phyloP scores from a whole-genome alignment of 2,888 invertebrate species.

The Temnothorax unifasciatus region DNA sequence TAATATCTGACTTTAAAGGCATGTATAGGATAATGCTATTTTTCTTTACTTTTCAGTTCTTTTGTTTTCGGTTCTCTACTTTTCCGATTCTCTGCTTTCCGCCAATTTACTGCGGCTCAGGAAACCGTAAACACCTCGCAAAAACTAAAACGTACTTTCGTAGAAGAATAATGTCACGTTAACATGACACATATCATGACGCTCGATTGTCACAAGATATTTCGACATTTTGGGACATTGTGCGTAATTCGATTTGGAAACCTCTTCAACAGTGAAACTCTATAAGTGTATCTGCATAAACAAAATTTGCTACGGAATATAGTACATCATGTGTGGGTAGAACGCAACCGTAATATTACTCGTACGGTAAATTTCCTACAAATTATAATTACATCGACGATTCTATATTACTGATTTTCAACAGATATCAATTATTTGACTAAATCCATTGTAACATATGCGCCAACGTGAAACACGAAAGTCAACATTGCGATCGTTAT shows the following conservation, averaged over 20 bases:
- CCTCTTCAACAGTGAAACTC: neutral
- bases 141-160: neutral
- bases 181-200: too few relatives aligned
- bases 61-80: neutral
- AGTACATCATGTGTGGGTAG: neutral
- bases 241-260: slow-evolving; percentile 1
- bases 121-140: neutral
- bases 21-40: neutral
- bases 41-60: neutral
- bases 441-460: neutral
- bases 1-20: neutral
- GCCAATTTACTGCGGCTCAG: neutral
- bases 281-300: neutral
- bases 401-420: neutral
- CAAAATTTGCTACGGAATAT: neutral
- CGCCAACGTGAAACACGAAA: neutral
- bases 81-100: neutral
- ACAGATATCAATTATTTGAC: neutral
- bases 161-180: neutral
- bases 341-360: neutral
- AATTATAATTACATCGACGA: neutral
- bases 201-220: neutral
- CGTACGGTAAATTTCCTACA: neutral
- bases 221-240: neutral
- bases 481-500: neutral